Conservation (phyloP, 2,888 invertebrate species). For the Agonopterix arenella region DNA sequence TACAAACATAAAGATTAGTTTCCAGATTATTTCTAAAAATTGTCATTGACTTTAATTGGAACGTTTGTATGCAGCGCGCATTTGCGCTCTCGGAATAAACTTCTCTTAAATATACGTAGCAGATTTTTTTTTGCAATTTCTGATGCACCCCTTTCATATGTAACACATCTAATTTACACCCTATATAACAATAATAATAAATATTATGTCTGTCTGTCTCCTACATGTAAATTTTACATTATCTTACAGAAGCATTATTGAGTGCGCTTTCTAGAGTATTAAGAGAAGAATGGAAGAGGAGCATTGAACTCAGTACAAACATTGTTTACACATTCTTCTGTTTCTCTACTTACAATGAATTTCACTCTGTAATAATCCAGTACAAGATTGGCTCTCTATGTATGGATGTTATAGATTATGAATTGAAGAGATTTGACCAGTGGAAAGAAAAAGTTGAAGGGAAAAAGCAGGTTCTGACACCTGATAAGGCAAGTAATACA, state of each 20-base stretch:
- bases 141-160: no score
- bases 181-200: no score
- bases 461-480: conserved; percentile 59
- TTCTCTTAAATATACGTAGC: no score
- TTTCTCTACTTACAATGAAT: conserved; percentile 96
- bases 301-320: conserved; percentile 96
- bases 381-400: conserved; percentile 98
- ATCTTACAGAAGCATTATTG: conserved; percentile 87
- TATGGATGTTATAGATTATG: conserved; percentile 97
- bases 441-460: conserved; percentile 85
- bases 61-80: no score
- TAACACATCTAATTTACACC: no score
- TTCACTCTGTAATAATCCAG: conserved; percentile 95
- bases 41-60: no score
- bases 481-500: conserved; percentile 51
- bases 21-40: no score
- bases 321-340: conserved; percentile 98
- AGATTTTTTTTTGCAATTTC: no score
- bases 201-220: neutral
- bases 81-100: no score
- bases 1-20: no score
- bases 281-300: conserved; percentile 98
- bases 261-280: conserved; percentile 97
- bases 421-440: conserved; percentile 93
- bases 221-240: neutral